Conservation (phyloP, 1,140 invertebrate genomes). For the Xylocopa sonorina region DNA sequence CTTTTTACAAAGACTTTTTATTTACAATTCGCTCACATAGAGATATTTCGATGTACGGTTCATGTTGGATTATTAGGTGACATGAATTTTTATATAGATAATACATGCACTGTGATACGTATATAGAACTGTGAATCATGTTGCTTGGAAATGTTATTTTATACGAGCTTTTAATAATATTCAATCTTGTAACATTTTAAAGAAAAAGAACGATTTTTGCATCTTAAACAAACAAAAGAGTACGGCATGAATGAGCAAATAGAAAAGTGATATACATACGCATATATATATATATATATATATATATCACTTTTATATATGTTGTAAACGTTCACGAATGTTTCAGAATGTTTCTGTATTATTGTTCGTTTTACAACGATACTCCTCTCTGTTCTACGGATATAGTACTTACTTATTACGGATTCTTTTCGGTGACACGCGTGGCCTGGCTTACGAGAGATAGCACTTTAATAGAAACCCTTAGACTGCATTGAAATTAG, state of each 20-base stretch:
- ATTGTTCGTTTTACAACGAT: not conserved
- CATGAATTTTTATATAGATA: constrained; percentile 30
- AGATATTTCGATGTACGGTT: constrained; percentile 6
- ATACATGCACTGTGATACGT: constrained; percentile 60
- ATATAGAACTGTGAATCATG: constrained; percentile 57
- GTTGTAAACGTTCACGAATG: constrained; percentile 14
- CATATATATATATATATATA: too few species aligned
- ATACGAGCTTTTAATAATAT: constrained; percentile 28
- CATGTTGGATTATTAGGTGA: constrained; percentile 20
- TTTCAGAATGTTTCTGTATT: constrained; percentile 1
- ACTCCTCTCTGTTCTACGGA: not conserved
- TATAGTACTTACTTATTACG: constrained; percentile 18
- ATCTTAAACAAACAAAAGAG: not conserved
- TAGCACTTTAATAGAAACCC: constrained; percentile 9
- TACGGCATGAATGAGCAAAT: constrained; percentile 13
- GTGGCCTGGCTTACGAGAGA: constrained; percentile 23
- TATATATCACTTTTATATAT: too few species aligned
- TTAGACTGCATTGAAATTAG: constrained; percentile 54
- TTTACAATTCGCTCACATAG: constrained; percentile 24
- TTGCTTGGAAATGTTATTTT: constrained; percentile 30
- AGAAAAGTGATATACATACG: too few species aligned
- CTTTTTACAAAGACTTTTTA: constrained; percentile 28
- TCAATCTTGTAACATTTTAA: constrained; percentile 7
- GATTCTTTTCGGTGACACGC: not conserved
- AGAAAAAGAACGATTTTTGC: too few species aligned